Evolutionary conservation across 2,113 vertebrate species (phyloP), one percentile per base, ranked within the genome.

Genomic region (Gorsachius goisagi): DNA sequence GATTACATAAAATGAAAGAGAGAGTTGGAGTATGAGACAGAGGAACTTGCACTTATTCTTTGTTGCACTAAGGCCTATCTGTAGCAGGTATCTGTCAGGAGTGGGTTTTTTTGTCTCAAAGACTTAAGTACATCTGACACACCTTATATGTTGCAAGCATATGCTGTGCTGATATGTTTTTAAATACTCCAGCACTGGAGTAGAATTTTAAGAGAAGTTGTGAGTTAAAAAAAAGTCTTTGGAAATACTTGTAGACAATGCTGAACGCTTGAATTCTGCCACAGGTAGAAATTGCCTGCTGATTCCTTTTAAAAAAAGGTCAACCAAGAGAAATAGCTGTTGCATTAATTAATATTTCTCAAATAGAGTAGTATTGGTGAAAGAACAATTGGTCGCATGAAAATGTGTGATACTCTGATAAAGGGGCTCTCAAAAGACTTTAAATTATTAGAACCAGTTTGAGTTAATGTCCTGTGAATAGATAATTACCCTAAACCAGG

Each of bases 321-420:
- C 8, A 67, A 22, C 47, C 32, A 33, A 33, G 76, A 68, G 16
- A 88, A 79, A 24, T 16, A 47, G 12, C 23, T 66, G 28, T 77
- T 74, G 59, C 6, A 37, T 71, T 20, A 30, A 67, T 71, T 58
- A 1, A 1, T 69, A 19, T n/a, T 93, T 75, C 56, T 80, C 20
- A 44, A 63, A 7, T 41, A 58, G 21, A 45, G 2, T 13, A 73
- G 16, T 28, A 41, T 50, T 44, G 32, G 18, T 33, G 27, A 45
- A 71, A 60, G 59, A 87, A 6, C 14, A 55, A 1, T 28, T 91
- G 32, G 9, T 71, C 27, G 33, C 0, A 0, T 77, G 22, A 66
- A 79, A 75, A 32, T 64, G 18, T 66, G 58, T 56, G 23, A 55
- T 59, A 26, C 2, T 33, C 14, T 67, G 37, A 44, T 67, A 82